Base-by-base conservation (phyloP, 1,140 invertebrate genomes). In the Thrips palmi region DNA sequence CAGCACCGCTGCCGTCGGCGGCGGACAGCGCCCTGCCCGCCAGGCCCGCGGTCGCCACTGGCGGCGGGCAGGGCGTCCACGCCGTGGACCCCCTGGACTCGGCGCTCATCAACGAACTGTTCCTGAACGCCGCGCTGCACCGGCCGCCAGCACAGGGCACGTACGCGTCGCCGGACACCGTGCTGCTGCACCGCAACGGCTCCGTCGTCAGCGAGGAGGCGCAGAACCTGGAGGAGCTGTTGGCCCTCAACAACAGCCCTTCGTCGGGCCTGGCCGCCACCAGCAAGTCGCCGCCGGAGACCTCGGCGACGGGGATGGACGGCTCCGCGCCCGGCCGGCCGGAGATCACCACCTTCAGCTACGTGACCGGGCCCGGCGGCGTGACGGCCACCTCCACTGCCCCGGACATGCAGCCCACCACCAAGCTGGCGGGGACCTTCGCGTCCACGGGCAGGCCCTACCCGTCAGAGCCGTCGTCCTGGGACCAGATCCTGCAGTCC, bases 101-200 rank as follows among this genome's bases (percentile, higher is more conserved):
- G 0, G 29, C 56, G 6, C 61, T 57, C 33, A 56, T 53, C 3
- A 55, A 61, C 4, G 54, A 54, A 1, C 24, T 55, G 0, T 33
- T 47, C 27, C 39, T 47, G 3, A 55, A 2, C 41, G 39, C 8
- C 19, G 41, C 25, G 40, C 40, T 15, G 35, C 42, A 14, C 39
- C 23, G n/a, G 19, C 36, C 2, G 28, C 20, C 6, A 22, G 28
- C 12, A 21, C 18, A 34, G 33, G 17, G 47, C 21, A 56, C 73
- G 47, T 64, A 73, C 40, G 62, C 58, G 21, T 53, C 57, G 7
- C 64, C 70, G 4, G 74, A 81, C 18, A 78, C 75, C 0, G 63
- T 76, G 40, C 47, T 79, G 0, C 41, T 73, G 0, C 64, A 75
- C 46, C 59, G 67, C 47, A 71, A 74, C 41, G 73, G 71, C 12